Evolutionary conservation across 2,888 invertebrate genomes (phyloP).

Genomic region (Chymomyza amoena): DNA sequence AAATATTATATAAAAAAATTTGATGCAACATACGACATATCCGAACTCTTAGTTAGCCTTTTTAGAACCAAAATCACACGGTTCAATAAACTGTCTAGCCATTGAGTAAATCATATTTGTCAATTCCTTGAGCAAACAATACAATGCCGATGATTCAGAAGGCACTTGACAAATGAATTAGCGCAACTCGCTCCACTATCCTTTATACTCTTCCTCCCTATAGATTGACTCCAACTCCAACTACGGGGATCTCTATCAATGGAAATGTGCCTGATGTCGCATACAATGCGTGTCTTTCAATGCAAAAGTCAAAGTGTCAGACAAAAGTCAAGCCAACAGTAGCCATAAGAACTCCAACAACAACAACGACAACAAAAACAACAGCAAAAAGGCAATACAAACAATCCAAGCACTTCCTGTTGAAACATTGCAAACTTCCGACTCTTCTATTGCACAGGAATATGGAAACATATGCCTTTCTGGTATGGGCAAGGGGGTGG

Average conservation of each 20-base stretch:
- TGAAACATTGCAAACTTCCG: slow-evolving; percentile 74
- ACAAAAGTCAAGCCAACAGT: slow-evolving; percentile 63
- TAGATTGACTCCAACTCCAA: not conserved
- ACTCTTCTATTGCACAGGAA: slow-evolving; percentile 45
- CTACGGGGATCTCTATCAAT: slow-evolving; percentile 2
- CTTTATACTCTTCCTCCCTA: slow-evolving; percentile 12
- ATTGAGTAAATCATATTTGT: slow-evolving; percentile 22
- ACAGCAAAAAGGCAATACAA: slow-evolving; percentile 30
- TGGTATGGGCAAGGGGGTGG: slow-evolving; percentile 48
- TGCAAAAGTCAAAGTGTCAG: slow-evolving; percentile 72
- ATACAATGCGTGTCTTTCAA: slow-evolving; percentile 69
- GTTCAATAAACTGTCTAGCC: slow-evolving; percentile 7
- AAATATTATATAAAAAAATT: no score
- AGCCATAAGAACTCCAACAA: slow-evolving; percentile 37
- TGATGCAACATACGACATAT: no score
- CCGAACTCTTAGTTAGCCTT: no score
- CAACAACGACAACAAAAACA: slow-evolving; percentile 34
- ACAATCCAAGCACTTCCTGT: slow-evolving; percentile 65
- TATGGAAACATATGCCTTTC: slow-evolving; percentile 58
- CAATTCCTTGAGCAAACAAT: slow-evolving; percentile 31
- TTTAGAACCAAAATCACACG: not conserved
- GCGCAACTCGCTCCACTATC: slow-evolving; percentile 46
- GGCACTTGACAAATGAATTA: slow-evolving; percentile 72
- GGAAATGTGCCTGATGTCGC: slow-evolving; percentile 41
- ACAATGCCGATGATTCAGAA: slow-evolving; percentile 57